Evolutionary conservation across 2,797 vertebrate genomes (phyloP).

Genomic region (Chaetodon trifasciatus): DNA sequence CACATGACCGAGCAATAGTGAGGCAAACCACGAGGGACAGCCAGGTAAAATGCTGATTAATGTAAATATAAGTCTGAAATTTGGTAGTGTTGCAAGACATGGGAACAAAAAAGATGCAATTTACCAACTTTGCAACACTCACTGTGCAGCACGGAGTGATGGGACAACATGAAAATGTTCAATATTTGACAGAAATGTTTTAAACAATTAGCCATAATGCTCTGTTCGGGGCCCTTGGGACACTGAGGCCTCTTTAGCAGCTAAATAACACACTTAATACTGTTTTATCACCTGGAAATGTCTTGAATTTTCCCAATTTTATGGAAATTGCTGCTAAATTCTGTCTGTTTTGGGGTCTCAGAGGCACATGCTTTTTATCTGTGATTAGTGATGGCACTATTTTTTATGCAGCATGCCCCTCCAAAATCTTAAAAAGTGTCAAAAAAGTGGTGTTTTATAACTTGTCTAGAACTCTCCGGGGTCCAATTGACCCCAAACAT

Average conservation of each 20-base stretch:
- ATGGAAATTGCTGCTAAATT: background rate
- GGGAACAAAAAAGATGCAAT: background rate
- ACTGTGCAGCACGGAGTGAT: background rate
- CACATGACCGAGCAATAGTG: background rate
- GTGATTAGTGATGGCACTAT: background rate
- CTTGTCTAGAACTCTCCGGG: background rate
- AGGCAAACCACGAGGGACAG: slow-evolving; percentile 8
- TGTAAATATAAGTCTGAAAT: slow-evolving; percentile 11
- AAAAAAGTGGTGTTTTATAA: background rate
- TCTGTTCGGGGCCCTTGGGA: background rate
- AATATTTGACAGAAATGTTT: background rate
- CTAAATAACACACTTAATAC: background rate
- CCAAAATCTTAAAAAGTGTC: background rate
- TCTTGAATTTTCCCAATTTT: background rate
- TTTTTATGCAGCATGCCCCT: background rate
- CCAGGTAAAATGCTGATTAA: slow-evolving; percentile 37
- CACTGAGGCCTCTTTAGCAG: background rate
- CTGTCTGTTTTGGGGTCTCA: background rate
- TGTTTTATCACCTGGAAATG: background rate
- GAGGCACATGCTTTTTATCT: slow-evolving; percentile 1
- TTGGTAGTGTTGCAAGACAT: background rate
- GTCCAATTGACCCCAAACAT: slow-evolving; percentile 3
- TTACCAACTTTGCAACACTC: background rate
- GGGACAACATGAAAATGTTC: too few species aligned
- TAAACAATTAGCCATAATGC: background rate